Evolutionary conservation across 2,888 invertebrate genomes (phyloP), one percentile per base, ranked within the genome.

Genomic region (Lasius platythorax): DNA sequence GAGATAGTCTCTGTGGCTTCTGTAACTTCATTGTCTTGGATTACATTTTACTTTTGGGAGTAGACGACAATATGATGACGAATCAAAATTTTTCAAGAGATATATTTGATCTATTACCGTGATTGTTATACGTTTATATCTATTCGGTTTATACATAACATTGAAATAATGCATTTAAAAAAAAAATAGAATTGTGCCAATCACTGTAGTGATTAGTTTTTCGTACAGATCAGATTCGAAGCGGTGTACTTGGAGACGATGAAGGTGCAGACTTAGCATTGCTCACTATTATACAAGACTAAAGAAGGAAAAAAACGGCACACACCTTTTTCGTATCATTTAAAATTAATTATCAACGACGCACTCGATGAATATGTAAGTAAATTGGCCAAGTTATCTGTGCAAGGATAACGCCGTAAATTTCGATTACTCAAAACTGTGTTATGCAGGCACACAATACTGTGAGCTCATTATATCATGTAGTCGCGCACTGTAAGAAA

Each of bases 271-370:
- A 85, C 74, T 86, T 87, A 88, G 84, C 89, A 90, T 92, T 92
- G 93, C 93, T 93, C 93, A 92, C 88, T 89, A 90, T 89, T 88
- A 91, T 83, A 91, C 91, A 91, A 92, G 87, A 91, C 86, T 92
- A 89, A 90, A 82, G 79, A 79, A 90, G 83, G 74, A 75, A 82
- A 75, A 82, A 87, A 85, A 83, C 63, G 61, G 73, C 88, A 87
- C 86, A 87, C 63, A 86, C 63, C 78, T 91, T 79, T 89, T 85
- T 87, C 89, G 43, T 89, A 86, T 82, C 83, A 88, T 79, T 50
- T 89, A 82, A 83, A 87, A 87, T 78, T 83, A 85, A 87, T n/a
- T 53, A 83, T 43, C 46, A 86, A 87, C 70, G 53, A 75, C 63
- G 64, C 78, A 85, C 85, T 87, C 53, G 53, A 6, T n/a, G 87